Percentiles rank a stretch among this genome's conserved stretches.
Evolutionary conservation across 1,140 invertebrate species (phyloP).

Genomic region (Hycleus phaleratus): DNA sequence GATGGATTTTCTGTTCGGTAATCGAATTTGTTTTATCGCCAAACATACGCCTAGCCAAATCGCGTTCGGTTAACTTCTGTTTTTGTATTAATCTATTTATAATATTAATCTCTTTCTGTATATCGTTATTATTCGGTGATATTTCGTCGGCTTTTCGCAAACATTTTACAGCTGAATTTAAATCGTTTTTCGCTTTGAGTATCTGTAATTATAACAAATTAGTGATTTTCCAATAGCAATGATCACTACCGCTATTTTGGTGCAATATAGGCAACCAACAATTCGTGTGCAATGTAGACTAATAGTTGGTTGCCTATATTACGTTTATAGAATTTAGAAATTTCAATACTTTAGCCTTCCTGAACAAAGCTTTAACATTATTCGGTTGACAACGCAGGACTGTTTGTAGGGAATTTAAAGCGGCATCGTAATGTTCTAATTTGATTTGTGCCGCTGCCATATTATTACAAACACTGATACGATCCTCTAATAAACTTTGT

Average conservation of each 20-base stretch:
- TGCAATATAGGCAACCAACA: no score
- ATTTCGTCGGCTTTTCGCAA: constrained; percentile 32
- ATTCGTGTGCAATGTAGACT: no score
- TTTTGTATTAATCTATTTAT: constrained; percentile 29
- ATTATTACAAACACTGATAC: constrained; percentile 81
- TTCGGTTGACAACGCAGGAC: constrained; percentile 74
- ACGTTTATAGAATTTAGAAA: neutral
- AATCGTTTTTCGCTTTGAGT: constrained; percentile 31
- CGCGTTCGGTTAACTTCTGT: constrained; percentile 33
- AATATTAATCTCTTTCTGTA: constrained; percentile 30
- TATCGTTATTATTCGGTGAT: constrained; percentile 27
- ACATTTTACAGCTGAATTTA: constrained; percentile 27
- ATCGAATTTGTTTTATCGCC: constrained; percentile 6
- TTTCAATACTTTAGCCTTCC: constrained; percentile 62
- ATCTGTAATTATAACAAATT: constrained; percentile 19
- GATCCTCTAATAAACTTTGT: constrained; percentile 61
- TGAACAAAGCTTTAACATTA: constrained; percentile 83
- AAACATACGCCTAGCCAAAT: constrained; percentile 36
- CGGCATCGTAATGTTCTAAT: constrained; percentile 71
- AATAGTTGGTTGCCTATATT: no score
- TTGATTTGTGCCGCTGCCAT: constrained; percentile 84
- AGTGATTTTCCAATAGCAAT: neutral
- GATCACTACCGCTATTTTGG: no score
- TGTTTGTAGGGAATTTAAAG: constrained; percentile 68
- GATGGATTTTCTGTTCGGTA: neutral